Conservation (phyloP, 2,113 vertebrate genomes). For the Paralichthys olivaceus region DNA sequence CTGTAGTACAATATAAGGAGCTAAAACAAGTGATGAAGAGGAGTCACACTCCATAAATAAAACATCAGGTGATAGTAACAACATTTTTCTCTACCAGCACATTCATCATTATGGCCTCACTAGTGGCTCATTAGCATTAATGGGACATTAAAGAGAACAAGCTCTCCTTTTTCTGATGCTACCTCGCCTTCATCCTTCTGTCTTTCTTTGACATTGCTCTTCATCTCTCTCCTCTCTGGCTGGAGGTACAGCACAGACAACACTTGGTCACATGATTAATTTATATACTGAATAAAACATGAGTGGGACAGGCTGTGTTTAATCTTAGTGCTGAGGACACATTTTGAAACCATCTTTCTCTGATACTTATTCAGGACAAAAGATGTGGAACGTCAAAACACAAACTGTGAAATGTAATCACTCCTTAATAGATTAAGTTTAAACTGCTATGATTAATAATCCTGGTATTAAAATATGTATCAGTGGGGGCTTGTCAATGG, state of each 20-base stretch:
- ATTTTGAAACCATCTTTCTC: background rate
- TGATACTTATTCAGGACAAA: background rate
- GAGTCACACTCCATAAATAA: conserved; percentile 23
- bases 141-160: background rate
- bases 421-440: too few species aligned
- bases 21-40: background rate
- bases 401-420: too few species aligned
- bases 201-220: background rate
- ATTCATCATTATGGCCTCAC: background rate
- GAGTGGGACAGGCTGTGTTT: conserved; percentile 12
- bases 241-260: conserved; percentile 1
- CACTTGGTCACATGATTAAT: conserved; percentile 43
- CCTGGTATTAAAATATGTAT: too few species aligned
- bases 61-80: conserved; percentile 4
- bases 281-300: conserved; percentile 61
- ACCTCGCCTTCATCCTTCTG: background rate
- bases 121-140: background rate
- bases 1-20: background rate
- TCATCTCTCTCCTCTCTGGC: background rate
- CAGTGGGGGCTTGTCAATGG: too few species aligned
- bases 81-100: background rate
- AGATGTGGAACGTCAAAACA: background rate
- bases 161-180: background rate
- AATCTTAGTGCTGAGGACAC: conserved; percentile 1
- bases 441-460: too few species aligned